phyloP scores from a whole-genome alignment of 2,888 invertebrate species.

The Saturnia japonica region DNA sequence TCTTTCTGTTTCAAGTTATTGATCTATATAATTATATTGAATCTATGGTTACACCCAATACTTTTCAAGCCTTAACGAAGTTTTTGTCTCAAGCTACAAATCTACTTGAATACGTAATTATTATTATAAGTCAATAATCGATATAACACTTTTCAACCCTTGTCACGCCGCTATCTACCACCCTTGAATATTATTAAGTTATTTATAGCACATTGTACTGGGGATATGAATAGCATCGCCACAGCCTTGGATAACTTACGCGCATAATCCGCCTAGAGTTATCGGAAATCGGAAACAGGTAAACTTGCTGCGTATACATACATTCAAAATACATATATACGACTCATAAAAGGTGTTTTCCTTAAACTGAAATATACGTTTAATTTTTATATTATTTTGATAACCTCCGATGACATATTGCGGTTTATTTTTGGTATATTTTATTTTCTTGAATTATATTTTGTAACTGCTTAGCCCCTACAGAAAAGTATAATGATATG shows the following conservation, averaged over 20 bases:
- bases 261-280: background rate
- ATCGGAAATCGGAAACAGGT: background rate
- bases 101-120: no score
- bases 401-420: no score
- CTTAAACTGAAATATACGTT: background rate
- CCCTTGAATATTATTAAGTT: background rate
- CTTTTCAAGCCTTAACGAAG: no score
- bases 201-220: conserved; percentile 1
- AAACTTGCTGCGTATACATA: background rate
- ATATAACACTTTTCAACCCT: background rate
- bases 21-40: no score
- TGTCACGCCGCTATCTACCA: background rate
- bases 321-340: background rate
- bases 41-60: no score
- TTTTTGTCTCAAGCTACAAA: no score
- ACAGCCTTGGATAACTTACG: background rate
- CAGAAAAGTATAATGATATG: no score
- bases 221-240: background rate
- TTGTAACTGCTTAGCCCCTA: no score
- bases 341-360: background rate
- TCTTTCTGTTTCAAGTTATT: no score
- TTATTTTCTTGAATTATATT: no score
- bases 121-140: no score
- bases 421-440: no score
- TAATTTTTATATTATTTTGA: background rate